These are phyloP conservation scores for Bombus turneri DNA, from an alignment of 1,140 invertebrate genomes.

Conservation along the genomic window DNA sequence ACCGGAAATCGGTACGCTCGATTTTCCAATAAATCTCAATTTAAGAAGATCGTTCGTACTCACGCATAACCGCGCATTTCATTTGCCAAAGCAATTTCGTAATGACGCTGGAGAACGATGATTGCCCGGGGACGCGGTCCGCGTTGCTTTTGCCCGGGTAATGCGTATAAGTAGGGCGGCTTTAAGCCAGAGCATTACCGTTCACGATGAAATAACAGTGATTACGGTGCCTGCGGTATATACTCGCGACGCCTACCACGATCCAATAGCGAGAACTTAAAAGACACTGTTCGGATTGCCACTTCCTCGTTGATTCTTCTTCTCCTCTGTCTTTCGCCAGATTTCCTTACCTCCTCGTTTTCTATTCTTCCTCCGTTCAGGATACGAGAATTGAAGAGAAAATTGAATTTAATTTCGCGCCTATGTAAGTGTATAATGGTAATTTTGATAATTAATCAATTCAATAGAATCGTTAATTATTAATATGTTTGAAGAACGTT, in stretches of 20 bases:
- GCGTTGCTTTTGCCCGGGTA: slow-evolving; percentile 70
- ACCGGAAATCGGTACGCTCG: slow-evolving; percentile 46
- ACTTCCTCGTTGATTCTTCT: background rate
- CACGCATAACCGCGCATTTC: slow-evolving; percentile 71
- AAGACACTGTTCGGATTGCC: slow-evolving; percentile 61
- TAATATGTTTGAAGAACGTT: too few relatives aligned
- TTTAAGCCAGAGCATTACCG: slow-evolving; percentile 77
- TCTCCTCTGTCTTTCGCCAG: background rate
- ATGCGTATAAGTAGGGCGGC: slow-evolving; percentile 78
- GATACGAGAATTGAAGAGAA: background rate
- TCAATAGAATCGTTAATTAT: background rate
- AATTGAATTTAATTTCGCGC: background rate
- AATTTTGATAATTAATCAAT: background rate
- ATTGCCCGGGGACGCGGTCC: slow-evolving; percentile 69
- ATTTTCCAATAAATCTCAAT: slow-evolving; percentile 76
- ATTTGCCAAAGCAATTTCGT: slow-evolving; percentile 79
- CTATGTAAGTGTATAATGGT: background rate
- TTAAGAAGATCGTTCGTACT: slow-evolving; percentile 51
- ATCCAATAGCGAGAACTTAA: slow-evolving; percentile 69
- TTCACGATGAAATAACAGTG: slow-evolving; percentile 80
- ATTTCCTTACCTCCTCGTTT: background rate
- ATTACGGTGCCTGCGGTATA: slow-evolving; percentile 74
- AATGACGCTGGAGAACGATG: slow-evolving; percentile 77
- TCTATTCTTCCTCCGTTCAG: background rate
- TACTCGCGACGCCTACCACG: slow-evolving; percentile 70